These are phyloP conservation scores for Pituophis catenifer DNA, from an alignment of 2,113 vertebrate genomes.

Conservation along the genomic window DNA sequence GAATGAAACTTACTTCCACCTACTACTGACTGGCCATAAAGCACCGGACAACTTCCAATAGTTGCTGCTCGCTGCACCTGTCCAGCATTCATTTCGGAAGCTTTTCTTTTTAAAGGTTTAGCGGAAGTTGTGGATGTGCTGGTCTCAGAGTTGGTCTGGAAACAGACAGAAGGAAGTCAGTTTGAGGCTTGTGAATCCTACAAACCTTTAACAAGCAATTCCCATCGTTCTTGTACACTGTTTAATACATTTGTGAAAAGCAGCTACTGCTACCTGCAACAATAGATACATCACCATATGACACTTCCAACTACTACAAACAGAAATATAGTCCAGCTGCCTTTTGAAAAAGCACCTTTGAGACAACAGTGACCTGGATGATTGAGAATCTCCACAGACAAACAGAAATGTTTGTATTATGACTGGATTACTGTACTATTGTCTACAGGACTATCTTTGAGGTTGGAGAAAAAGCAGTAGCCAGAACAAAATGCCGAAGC, in stretches of 20 bases:
- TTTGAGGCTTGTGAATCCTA: background rate
- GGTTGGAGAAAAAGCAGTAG: background rate
- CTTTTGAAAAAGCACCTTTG: background rate
- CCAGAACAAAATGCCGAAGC: background rate
- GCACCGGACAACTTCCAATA: slow-evolving; percentile 90
- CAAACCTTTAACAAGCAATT: background rate
- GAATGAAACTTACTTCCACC: slow-evolving; percentile 69
- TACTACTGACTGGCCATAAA: slow-evolving; percentile 83
- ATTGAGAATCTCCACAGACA: background rate
- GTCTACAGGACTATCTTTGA: background rate
- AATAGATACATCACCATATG: background rate
- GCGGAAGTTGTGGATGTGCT: slow-evolving; percentile 45
- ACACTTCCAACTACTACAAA: background rate
- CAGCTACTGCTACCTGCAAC: background rate
- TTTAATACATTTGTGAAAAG: background rate
- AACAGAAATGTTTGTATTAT: background rate
- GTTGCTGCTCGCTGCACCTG: slow-evolving; percentile 80
- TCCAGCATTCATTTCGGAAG: slow-evolving; percentile 65
- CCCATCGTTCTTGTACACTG: background rate
- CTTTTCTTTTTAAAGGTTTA: slow-evolving; percentile 86
- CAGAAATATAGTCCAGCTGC: background rate
- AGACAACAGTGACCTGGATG: background rate
- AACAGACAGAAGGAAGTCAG: background rate
- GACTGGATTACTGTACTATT: background rate
- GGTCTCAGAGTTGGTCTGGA: slow-evolving; percentile 63